Conservation (phyloP, 2,113 vertebrate genomes). For the Pagrus major region DNA sequence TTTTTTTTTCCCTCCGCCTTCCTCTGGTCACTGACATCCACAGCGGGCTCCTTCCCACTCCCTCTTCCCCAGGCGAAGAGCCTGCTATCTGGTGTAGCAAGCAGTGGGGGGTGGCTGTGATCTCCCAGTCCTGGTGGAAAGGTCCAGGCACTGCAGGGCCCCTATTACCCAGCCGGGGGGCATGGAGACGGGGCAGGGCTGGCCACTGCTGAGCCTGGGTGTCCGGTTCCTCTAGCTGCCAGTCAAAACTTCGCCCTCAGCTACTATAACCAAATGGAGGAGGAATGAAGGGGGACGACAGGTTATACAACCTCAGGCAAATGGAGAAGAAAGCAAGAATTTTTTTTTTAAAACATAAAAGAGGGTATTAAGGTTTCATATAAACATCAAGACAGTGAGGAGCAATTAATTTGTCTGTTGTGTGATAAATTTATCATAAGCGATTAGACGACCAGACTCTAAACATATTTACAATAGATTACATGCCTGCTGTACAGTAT, state of each 20-base stretch:
- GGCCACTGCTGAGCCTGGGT: slow-evolving; percentile 77
- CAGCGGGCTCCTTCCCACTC: slow-evolving; percentile 75
- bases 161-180: slow-evolving; percentile 77
- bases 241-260: slow-evolving; percentile 80
- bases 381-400: slow-evolving; percentile 42
- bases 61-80: slow-evolving; percentile 72
- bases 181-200: slow-evolving; percentile 73
- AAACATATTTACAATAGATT: slow-evolving; percentile 38
- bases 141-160: slow-evolving; percentile 73
- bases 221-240: slow-evolving; percentile 81
- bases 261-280: slow-evolving; percentile 71
- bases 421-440: slow-evolving; percentile 8
- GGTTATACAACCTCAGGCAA: slow-evolving; percentile 77
- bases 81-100: slow-evolving; percentile 70
- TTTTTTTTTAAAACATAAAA: slow-evolving; percentile 23
- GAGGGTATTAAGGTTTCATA: slow-evolving; percentile 33
- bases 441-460: slow-evolving; percentile 26
- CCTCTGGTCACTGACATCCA: slow-evolving; percentile 77
- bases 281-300: slow-evolving; percentile 67
- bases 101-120: slow-evolving; percentile 57
- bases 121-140: slow-evolving; percentile 74
- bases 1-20: slow-evolving; percentile 27
- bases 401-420: slow-evolving; percentile 26
- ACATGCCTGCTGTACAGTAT: slow-evolving; percentile 30
- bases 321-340: slow-evolving; percentile 55